phyloP scores from a whole-genome alignment of 2,797 vertebrate genomes.

The Amphiprion clarkii region DNA sequence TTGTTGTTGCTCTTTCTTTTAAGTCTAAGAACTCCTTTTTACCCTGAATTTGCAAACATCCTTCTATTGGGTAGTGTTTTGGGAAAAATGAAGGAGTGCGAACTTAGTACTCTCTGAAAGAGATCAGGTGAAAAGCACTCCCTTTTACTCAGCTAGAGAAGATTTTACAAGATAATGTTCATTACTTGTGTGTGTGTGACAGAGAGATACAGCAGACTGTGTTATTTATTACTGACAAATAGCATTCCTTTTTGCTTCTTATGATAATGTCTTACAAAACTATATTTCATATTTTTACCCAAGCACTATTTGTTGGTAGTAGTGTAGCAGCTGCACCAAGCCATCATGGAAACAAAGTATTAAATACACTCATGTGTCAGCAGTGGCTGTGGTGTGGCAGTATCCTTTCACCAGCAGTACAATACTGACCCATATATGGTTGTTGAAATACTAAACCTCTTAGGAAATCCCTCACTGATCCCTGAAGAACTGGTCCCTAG shows the following conservation, averaged over 20 bases:
- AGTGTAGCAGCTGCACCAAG: conserved; percentile 5
- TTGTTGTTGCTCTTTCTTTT: conserved; percentile 5
- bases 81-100: not conserved
- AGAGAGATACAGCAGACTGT: not conserved
- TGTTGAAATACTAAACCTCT: conserved; percentile 65
- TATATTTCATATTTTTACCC: not conserved
- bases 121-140: not conserved
- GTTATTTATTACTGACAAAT: conserved; percentile 20
- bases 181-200: not conserved
- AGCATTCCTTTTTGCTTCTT: conserved; percentile 9
- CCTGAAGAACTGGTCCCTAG: conserved; percentile 49
- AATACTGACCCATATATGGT: conserved; percentile 60
- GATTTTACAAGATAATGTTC: conserved; percentile 1
- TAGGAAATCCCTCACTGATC: conserved; percentile 68
- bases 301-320: no score
- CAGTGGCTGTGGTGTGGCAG: conserved; percentile 4
- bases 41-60: not conserved
- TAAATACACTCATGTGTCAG: conserved; percentile 23
- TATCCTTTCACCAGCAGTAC: conserved; percentile 24
- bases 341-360: conserved; percentile 27
- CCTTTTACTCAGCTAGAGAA: not conserved
- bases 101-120: not conserved
- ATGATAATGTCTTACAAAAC: not conserved
- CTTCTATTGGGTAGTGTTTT: not conserved
- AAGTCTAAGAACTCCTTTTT: not conserved